Base-by-base conservation (phyloP, 2,888 invertebrate species). In the Muscina levida region DNA sequence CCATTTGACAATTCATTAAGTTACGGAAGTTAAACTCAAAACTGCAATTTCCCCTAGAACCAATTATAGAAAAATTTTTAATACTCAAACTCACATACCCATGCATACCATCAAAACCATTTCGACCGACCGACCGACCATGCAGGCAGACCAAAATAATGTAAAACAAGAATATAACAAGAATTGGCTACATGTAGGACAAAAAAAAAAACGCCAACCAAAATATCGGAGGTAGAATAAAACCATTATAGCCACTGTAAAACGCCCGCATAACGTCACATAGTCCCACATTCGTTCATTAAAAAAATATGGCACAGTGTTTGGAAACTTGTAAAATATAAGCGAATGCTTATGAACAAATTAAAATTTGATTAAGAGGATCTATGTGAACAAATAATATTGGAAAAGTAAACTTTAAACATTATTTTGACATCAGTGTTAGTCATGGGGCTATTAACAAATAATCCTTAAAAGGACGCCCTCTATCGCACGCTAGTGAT, bases 21-120 rank as follows among this genome's bases (percentile, higher is more conserved):
- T 88, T 88, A 89, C 90, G 90, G 90, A 90, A 90, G 90, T 90
- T 90, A 88, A 90, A 90, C 89, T 90, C 89, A 89, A 89, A 89
- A 90, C 90, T 88, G 90, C 89, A 90, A 90, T 90, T 90, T 90
- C 90, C 90, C 89, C 87, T 88, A 89, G 89, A 90, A 90, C 88
- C 89, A 89, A 88, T 88, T 88, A 88, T 85, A 88, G 88, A 88
- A 87, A 88, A 87, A 86, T 87, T 88, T 87, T 87, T 87, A 88
- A 88, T 88, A 87, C 87, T 85, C 86, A 87, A 85, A 83, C 79
- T 84, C 70, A 56, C 72, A 51, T 19, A 22, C n/a, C 1, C 62
- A 62, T 11, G 19, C 19, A 19, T 19, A 31, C 57, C 19, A n/a
- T 15, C 85, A 83, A 83, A 83, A 82, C 82, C 85, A 85, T 79